Conservation (phyloP, 2,888 invertebrate species). For the Thecophora atra region DNA sequence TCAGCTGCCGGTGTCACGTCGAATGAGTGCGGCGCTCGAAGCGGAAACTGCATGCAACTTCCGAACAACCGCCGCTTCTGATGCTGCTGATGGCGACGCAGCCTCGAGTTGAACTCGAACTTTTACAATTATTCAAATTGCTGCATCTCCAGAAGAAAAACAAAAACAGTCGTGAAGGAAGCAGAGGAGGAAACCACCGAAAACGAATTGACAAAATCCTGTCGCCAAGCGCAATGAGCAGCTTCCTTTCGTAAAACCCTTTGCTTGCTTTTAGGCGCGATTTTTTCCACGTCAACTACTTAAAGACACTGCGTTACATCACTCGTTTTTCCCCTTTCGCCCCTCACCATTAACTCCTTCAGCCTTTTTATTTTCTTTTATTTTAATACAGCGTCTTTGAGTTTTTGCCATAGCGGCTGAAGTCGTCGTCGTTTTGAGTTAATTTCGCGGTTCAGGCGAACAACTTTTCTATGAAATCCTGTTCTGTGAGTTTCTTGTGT, state of each 20-base stretch:
- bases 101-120: constrained; percentile 15
- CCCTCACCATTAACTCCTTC: background rate
- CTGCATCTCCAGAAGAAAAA: background rate
- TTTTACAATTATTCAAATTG: constrained; percentile 35
- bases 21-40: constrained; percentile 1
- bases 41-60: constrained; percentile 27
- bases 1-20: background rate
- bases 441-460: constrained; percentile 1
- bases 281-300: background rate
- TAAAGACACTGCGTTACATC: too few relatives aligned
- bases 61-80: background rate
- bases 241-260: background rate
- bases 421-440: background rate
- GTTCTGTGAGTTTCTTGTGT: too few relatives aligned
- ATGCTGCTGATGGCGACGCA: background rate
- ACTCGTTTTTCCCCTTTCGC: background rate
- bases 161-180: background rate
- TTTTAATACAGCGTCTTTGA: background rate
- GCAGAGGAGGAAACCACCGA: background rate
- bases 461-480: background rate
- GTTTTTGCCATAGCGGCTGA: background rate
- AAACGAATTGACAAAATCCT: background rate
- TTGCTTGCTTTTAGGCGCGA: background rate
- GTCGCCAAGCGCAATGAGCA: background rate
- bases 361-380: background rate